Evolutionary conservation across 2,113 vertebrate genomes (phyloP).

Genomic region (Isichthys henryi): DNA sequence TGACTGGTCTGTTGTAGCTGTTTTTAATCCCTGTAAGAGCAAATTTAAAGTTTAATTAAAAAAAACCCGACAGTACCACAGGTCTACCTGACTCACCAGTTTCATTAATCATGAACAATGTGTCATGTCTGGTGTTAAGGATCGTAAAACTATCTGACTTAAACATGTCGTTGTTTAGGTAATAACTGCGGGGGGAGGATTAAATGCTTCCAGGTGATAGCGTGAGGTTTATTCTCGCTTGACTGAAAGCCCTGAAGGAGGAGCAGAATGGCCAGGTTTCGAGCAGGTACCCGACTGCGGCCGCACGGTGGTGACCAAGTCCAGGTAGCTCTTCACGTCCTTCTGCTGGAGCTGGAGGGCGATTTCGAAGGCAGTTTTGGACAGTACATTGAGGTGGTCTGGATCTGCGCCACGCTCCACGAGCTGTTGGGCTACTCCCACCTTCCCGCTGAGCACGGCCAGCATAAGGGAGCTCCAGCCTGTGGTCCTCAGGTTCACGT

Average conservation of each 20-base stretch:
- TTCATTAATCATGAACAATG: background rate
- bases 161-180: background rate
- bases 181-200: background rate
- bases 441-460: constrained; percentile 72
- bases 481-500: constrained; percentile 65
- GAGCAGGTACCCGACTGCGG: constrained; percentile 73
- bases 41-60: background rate
- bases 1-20: background rate
- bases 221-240: background rate
- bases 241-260: background rate
- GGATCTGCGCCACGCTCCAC: constrained; percentile 83
- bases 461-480: constrained; percentile 92
- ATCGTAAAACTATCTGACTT: background rate
- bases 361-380: constrained; percentile 87
- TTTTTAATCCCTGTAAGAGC: background rate
- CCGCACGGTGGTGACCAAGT: constrained; percentile 80
- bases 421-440: constrained; percentile 77
- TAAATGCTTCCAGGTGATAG: background rate
- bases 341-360: constrained; percentile 78
- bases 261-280: background rate
- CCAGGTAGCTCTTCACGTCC: constrained; percentile 80
- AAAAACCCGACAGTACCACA: background rate
- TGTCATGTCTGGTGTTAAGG: background rate
- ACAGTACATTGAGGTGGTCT: constrained; percentile 75
- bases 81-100: background rate